These are phyloP conservation scores for Amphilophus citrinellus DNA, from an alignment of 2,113 vertebrate species.

Conservation along the genomic window DNA sequence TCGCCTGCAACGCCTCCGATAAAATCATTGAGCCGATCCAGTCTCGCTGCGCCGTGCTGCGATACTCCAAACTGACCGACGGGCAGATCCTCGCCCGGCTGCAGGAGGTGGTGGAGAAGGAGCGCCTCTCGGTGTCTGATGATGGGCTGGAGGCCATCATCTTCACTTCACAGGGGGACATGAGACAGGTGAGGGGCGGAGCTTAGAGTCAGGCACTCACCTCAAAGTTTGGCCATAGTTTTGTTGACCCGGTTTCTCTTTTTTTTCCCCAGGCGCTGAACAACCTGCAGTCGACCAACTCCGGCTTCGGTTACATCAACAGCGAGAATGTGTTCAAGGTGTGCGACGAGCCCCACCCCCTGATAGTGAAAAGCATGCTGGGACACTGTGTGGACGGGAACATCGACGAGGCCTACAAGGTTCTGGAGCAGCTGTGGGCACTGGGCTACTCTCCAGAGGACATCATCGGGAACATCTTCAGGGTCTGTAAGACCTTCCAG, in stretches of 20 bases:
- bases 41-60: slow-evolving; percentile 94
- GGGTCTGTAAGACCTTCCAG: slow-evolving; percentile 95
- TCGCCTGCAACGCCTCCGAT: slow-evolving; percentile 96
- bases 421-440: slow-evolving; percentile 95
- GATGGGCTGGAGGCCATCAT: slow-evolving; percentile 97
- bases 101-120: slow-evolving; percentile 89
- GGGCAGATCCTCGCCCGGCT: slow-evolving; percentile 91
- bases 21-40: slow-evolving; percentile 99
- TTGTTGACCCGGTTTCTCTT: background rate
- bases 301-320: slow-evolving; percentile 95
- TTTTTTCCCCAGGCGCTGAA: slow-evolving; percentile 87
- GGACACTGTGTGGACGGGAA: slow-evolving; percentile 89
- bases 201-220: rapidly evolving
- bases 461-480: slow-evolving; percentile 96
- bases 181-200: slow-evolving; percentile 90
- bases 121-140: slow-evolving; percentile 85
- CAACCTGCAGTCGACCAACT: slow-evolving; percentile 95
- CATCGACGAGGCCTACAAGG: slow-evolving; percentile 94
- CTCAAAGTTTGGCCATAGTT: background rate
- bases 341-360: slow-evolving; percentile 95
- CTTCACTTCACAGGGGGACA: slow-evolving; percentile 98
- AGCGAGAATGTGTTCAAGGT: slow-evolving; percentile 99
- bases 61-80: slow-evolving; percentile 94
- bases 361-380: slow-evolving; percentile 97
- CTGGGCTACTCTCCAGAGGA: slow-evolving; percentile 96